Percentiles rank a stretch among this genome's conserved stretches.
Evolutionary conservation across 2,797 vertebrate species (phyloP).

Genomic region (Poecilia gillii): DNA sequence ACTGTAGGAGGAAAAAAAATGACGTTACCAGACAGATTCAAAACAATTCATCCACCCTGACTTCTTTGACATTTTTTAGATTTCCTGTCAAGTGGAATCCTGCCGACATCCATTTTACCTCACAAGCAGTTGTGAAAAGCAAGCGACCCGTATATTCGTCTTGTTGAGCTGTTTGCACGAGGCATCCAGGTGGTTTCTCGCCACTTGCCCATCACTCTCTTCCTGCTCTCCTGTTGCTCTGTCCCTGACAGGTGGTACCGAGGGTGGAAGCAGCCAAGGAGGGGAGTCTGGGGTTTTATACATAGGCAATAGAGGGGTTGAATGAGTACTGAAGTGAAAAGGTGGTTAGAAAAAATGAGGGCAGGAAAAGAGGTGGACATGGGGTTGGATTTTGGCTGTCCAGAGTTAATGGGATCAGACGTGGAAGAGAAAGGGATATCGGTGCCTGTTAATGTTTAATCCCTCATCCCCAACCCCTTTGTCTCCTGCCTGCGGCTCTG

Average conservation of each 20-base stretch:
- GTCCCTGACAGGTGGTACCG: slow-evolving; percentile 60
- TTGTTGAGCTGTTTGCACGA: slow-evolving; percentile 57
- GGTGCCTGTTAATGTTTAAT: slow-evolving; percentile 81
- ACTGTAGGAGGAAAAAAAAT: slow-evolving; percentile 20
- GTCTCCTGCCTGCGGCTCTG: slow-evolving; percentile 64
- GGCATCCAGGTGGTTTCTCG: slow-evolving; percentile 72
- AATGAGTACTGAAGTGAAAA: slow-evolving; percentile 30
- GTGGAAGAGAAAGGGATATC: slow-evolving; percentile 73
- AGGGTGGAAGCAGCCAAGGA: slow-evolving; percentile 47
- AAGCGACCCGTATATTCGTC: slow-evolving; percentile 64
- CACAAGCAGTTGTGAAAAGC: slow-evolving; percentile 57
- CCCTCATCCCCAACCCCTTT: slow-evolving; percentile 52
- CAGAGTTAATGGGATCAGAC: slow-evolving; percentile 81
- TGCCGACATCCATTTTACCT: slow-evolving; percentile 65
- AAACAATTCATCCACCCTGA: slow-evolving; percentile 68
- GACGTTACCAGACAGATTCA: slow-evolving; percentile 54
- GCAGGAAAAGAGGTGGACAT: slow-evolving; percentile 39
- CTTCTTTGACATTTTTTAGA: slow-evolving; percentile 71
- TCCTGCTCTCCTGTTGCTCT: slow-evolving; percentile 50
- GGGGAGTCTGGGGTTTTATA: slow-evolving; percentile 40
- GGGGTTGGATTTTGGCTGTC: slow-evolving; percentile 59
- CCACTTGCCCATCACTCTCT: slow-evolving; percentile 57
- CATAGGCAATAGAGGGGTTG: slow-evolving; percentile 33
- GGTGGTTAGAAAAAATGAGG: slow-evolving; percentile 11
- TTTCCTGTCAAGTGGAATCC: slow-evolving; percentile 70